phyloP scores from a whole-genome alignment of 2,113 vertebrate genomes.

The Phoxinus phoxinus region DNA sequence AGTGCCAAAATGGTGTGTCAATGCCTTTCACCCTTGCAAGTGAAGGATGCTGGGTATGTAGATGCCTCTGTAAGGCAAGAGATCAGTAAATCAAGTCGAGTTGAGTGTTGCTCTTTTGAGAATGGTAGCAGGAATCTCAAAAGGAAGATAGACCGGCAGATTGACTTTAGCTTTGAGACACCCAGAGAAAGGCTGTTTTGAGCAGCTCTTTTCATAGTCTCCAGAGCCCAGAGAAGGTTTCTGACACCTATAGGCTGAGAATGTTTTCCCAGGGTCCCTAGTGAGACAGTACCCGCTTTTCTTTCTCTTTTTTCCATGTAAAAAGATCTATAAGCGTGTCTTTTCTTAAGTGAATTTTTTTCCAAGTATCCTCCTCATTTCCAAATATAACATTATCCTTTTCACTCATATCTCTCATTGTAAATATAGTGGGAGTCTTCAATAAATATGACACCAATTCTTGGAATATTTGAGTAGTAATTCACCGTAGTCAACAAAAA shows the following conservation, averaged over 20 bases:
- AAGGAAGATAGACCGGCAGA: neutral
- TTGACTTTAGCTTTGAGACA: neutral
- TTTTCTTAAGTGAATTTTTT: neutral
- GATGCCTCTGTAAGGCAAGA: constrained; percentile 26
- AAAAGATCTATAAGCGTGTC: neutral
- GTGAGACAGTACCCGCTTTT: neutral
- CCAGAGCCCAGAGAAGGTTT: constrained; percentile 5
- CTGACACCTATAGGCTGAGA: constrained; percentile 6
- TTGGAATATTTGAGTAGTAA: neutral
- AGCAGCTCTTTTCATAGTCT: constrained; percentile 23
- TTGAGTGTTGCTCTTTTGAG: neutral
- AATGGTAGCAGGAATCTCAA: constrained; percentile 1
- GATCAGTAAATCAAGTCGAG: constrained; percentile 10
- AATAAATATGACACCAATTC: constrained; percentile 4
- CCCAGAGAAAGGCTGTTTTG: constrained; percentile 20
- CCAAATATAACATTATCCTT: neutral
- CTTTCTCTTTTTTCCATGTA: neutral
- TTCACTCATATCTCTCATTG: neutral
- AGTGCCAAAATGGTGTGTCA: neutral
- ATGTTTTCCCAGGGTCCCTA: constrained; percentile 11
- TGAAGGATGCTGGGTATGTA: constrained; percentile 36
- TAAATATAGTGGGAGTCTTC: constrained; percentile 1
- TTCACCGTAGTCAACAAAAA: constrained; percentile 16
- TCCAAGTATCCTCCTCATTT: neutral
- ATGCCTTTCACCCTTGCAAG: constrained; percentile 19